Conservation (phyloP, 1,140 invertebrate genomes). For the Limonius californicus region DNA sequence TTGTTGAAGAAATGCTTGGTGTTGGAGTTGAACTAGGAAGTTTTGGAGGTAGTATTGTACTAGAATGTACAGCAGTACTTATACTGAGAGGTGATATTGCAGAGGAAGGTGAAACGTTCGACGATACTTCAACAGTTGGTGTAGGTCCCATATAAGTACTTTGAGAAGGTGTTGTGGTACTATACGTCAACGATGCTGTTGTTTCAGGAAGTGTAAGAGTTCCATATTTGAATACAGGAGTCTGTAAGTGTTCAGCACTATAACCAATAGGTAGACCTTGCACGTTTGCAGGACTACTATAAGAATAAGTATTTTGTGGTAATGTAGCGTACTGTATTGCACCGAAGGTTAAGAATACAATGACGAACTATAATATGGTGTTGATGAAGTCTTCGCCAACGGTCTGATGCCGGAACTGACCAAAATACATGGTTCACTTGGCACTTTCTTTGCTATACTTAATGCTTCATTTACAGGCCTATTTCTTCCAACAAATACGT, state of each 20-base stretch:
- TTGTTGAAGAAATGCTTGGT: slow-evolving; percentile 10
- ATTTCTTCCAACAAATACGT: slow-evolving; percentile 69
- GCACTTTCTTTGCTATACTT: slow-evolving; percentile 64
- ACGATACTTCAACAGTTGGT: slow-evolving; percentile 28
- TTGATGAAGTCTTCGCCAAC: slow-evolving; percentile 1
- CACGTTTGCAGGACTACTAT: background rate
- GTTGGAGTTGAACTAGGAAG: background rate
- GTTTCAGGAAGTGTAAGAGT: background rate
- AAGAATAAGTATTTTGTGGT: slow-evolving; percentile 5
- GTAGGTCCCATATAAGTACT: background rate
- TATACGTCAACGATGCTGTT: background rate
- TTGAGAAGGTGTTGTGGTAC: slow-evolving; percentile 11
- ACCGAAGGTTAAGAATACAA: slow-evolving; percentile 27
- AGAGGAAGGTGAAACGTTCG: slow-evolving; percentile 30
- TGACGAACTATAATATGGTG: background rate
- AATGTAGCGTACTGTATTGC: slow-evolving; percentile 27
- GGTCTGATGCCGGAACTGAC: slow-evolving; percentile 9
- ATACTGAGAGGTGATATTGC: slow-evolving; percentile 5
- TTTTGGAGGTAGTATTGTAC: background rate
- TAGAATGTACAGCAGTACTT: background rate
- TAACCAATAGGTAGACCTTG: background rate
- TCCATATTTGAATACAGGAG: background rate
- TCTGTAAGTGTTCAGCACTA: background rate
- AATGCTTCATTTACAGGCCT: slow-evolving; percentile 64
- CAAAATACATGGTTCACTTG: slow-evolving; percentile 61